These are phyloP conservation scores for Lithophane semibrunnea DNA, from an alignment of 2,888 invertebrate genomes.

Conservation along the genomic window DNA sequence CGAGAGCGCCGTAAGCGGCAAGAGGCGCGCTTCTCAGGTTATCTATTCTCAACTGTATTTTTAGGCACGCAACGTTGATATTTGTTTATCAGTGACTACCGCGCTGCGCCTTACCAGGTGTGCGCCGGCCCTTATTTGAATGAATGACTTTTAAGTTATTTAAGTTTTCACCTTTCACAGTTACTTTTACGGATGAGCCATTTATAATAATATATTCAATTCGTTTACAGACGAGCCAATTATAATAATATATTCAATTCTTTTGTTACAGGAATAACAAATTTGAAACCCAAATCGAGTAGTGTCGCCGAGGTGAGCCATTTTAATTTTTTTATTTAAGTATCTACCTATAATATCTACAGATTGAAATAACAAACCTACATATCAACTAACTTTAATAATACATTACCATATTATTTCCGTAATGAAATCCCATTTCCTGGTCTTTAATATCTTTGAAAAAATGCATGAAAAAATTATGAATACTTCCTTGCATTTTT, in stretches of 20 bases:
- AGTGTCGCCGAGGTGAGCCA: conserved; percentile 59
- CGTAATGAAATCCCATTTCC: conserved; percentile 10
- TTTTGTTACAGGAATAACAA: conserved; percentile 65
- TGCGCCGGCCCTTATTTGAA: no score
- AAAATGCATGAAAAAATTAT: neutral
- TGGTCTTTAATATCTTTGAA: neutral
- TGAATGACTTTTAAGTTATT: no score
- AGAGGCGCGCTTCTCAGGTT: no score
- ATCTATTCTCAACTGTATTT: no score
- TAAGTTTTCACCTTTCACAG: neutral
- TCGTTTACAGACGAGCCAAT: neutral
- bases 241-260: conserved; percentile 43
- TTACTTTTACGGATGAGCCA: neutral
- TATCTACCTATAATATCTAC: neutral
- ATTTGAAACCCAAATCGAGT: conserved; percentile 57
- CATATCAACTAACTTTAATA: neutral
- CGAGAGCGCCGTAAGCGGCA: no score
- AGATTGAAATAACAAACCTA: conserved; percentile 30
- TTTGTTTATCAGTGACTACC: no score
- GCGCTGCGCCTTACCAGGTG: no score
- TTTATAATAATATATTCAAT: conserved; percentile 38
- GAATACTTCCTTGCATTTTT: neutral
- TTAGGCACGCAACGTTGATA: no score
- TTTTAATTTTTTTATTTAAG: conserved; percentile 10
- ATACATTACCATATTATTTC: neutral